These are phyloP conservation scores for Echinops telfairi DNA, from an alignment of 2,113 vertebrate genomes.

Conservation along the genomic window DNA sequence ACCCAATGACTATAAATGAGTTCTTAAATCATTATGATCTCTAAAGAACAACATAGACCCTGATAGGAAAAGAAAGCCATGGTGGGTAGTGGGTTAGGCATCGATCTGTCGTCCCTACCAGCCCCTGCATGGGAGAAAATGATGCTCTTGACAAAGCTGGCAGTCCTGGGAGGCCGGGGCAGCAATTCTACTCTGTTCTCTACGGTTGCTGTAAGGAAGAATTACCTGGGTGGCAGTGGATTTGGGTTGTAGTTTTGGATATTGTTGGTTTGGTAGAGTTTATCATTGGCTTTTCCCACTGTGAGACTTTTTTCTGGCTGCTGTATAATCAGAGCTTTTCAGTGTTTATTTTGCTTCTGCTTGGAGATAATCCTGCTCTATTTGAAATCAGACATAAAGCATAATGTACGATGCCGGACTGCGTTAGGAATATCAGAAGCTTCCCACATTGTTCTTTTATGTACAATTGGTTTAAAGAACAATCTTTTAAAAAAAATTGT, in stretches of 20 bases:
- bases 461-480: conserved; percentile 48
- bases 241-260: too few species aligned
- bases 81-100: too few species aligned
- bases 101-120: too few species aligned
- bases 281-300: neutral
- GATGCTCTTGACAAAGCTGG: too few species aligned
- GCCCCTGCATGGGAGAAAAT: too few species aligned
- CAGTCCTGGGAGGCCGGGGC: too few species aligned
- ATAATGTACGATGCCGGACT: conserved; percentile 45
- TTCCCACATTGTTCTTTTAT: conserved; percentile 32
- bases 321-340: conserved; percentile 15
- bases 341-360: conserved; percentile 48
- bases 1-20: neutral
- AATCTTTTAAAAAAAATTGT: neutral
- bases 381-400: conserved; percentile 44
- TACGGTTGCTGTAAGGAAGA: too few species aligned
- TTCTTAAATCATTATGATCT: conserved; percentile 7
- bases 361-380: conserved; percentile 31
- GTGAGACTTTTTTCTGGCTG: neutral
- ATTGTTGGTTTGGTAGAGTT: too few species aligned
- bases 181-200: too few species aligned
- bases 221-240: too few species aligned
- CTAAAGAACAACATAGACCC: neutral
- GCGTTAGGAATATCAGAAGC: conserved; percentile 40
- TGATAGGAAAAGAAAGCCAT: neutral